phyloP scores from a whole-genome alignment of 2,113 vertebrate species.

The Nipponia nippon region DNA sequence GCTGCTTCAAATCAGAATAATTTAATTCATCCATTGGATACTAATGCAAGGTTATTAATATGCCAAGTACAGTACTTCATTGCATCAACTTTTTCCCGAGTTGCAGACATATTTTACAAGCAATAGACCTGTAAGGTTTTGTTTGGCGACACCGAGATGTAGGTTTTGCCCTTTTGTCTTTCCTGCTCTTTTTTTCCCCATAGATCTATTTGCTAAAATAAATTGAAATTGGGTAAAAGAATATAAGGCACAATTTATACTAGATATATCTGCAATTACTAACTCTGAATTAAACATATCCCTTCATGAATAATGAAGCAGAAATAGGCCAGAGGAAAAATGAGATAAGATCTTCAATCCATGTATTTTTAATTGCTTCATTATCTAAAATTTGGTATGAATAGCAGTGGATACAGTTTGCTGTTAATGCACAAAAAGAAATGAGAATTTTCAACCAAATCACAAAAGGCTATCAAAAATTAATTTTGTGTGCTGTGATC shows the following conservation, averaged over 20 bases:
- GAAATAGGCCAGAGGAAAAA: conserved; percentile 79
- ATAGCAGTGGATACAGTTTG: conserved; percentile 78
- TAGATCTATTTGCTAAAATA: conserved; percentile 82
- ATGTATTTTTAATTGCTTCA: conserved; percentile 87
- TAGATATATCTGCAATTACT: conserved; percentile 81
- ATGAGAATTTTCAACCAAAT: conserved; percentile 81
- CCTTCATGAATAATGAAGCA: conserved; percentile 82
- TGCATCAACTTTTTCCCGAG: not conserved
- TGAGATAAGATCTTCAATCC: conserved; percentile 83
- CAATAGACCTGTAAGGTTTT: conserved; percentile 31
- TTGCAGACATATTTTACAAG: not conserved
- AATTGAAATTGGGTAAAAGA: conserved; percentile 77
- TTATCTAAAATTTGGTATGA: conserved; percentile 83
- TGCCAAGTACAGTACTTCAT: not conserved
- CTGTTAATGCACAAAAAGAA: conserved; percentile 79
- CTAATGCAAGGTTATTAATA: not conserved
- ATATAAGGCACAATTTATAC: conserved; percentile 77
- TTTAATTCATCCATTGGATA: not conserved
- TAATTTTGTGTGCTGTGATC: conserved; percentile 84
- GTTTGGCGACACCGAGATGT: conserved; percentile 20
- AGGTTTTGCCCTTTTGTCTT: conserved; percentile 62
- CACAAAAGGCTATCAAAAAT: conserved; percentile 87
- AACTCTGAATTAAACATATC: conserved; percentile 82
- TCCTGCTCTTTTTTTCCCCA: not conserved
- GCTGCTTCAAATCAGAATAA: not conserved